These are phyloP conservation scores for Tipula lateralis DNA, from an alignment of 2,888 invertebrate genomes.

Conservation along the genomic window DNA sequence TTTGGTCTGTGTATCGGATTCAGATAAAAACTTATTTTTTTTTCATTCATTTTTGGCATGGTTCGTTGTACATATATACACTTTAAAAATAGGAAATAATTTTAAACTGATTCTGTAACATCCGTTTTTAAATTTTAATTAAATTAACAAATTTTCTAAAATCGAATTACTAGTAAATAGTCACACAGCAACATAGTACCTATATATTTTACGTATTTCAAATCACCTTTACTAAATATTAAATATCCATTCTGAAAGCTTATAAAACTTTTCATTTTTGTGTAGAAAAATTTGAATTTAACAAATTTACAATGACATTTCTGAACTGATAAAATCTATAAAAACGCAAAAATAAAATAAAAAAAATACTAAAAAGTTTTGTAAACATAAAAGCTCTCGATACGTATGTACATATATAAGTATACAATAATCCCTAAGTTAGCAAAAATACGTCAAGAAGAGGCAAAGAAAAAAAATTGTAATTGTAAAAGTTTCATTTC, in stretches of 20 bases:
- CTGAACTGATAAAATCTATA: slow-evolving; percentile 19
- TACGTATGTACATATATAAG: not conserved
- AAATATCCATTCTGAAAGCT: not conserved
- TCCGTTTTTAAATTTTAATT: not conserved
- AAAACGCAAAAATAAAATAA: not conserved
- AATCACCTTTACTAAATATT: not conserved
- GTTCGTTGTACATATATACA: not conserved
- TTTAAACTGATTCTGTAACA: not conserved
- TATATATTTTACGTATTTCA: not conserved
- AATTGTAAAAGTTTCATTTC: slow-evolving; percentile 11
- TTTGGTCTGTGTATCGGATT: not conserved
- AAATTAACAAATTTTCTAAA: not conserved
- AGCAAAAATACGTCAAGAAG: not conserved
- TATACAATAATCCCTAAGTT: not conserved
- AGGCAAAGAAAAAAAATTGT: not conserved
- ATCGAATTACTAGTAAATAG: not conserved
- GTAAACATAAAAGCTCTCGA: slow-evolving; percentile 6
- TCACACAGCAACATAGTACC: not conserved
- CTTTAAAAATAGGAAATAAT: not conserved
- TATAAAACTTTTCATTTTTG: not conserved
- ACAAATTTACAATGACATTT: slow-evolving; percentile 19
- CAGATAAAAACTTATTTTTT: not conserved
- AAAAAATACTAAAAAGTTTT: not conserved
- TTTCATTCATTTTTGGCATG: not conserved
- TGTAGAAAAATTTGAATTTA: not conserved